Evolutionary conservation across 2,113 vertebrate species (phyloP), one percentile per base, ranked within the genome.

Genomic region (Clinocottus analis): DNA sequence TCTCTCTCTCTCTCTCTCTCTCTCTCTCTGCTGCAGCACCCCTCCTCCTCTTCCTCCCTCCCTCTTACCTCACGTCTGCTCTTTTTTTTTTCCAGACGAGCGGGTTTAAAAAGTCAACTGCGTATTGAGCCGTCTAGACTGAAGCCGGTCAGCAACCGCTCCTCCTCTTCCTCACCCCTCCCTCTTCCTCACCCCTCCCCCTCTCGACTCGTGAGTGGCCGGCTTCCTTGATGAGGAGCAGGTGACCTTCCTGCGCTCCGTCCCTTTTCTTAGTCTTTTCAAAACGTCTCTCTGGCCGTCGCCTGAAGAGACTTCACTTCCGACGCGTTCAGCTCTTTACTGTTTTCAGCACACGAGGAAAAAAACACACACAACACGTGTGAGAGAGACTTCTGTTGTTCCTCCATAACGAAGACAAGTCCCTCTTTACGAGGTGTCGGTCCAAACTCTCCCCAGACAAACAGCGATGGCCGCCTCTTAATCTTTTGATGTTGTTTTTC

Each of bases 21-120:
- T n/a, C 49, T 23, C 79, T 83, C 89, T 86, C 80, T 78, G 69
- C 88, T 81, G 81, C 85, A 87, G 77, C 78, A 82, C 77, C 77
- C 70, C 86, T 47, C 80, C 81, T 76, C 75, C 66, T 6, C 45
- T 2, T 5, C 17, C 6, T 7, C 45, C 17, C 51, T 12, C n/a
- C n/a, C 87, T 72, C 89, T 89, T 86, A 89, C 92, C 89, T 90
- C 89, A 90, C 86, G 87, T 91, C 90, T 93, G 87, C 89, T 91
- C 83, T 89, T 86, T 90, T 93, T 90, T 89, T 86, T 90, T 93
- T 90, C 91, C 94, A 94, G 90, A 93, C 92, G 90, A 93, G 91
- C 91, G 82, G 92, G 92, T 93, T 93, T 93, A 93, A 92, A 94
- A 93, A 94, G 92, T 93, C 89, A 94, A 93, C 90, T 91, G 90